These are phyloP conservation scores for Phengaris alcon DNA, from an alignment of 2,888 invertebrate genomes.

Conservation along the genomic window DNA sequence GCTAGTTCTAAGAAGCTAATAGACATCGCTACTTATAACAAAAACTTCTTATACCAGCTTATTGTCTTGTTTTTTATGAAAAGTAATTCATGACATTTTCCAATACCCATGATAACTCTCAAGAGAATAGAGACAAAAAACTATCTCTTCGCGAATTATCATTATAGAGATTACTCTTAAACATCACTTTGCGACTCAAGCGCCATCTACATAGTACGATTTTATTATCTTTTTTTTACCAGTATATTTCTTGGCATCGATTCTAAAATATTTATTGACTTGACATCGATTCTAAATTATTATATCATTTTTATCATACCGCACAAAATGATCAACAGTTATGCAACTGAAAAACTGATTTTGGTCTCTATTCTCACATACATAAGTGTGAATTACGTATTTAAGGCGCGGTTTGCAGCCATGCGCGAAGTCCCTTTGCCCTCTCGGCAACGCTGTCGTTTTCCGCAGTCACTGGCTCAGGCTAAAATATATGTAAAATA, in stretches of 20 bases:
- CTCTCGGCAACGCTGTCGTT: slow-evolving; percentile 64
- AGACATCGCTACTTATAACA: no score
- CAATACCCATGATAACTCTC: background rate
- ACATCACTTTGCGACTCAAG: background rate
- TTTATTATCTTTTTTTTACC: no score
- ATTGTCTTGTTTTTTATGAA: background rate
- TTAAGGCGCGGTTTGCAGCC: slow-evolving; percentile 69
- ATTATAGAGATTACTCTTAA: no score
- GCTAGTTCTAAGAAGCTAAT: no score
- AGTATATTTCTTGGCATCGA: no score
- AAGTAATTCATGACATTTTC: background rate
- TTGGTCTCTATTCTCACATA: background rate
- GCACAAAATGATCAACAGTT: no score
- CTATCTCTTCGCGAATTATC: no score
- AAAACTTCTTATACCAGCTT: background rate
- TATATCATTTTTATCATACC: no score
- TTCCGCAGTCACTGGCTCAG: slow-evolving; percentile 60
- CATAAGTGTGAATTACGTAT: slow-evolving; percentile 10
- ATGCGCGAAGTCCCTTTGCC: slow-evolving; percentile 66
- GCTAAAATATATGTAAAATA: slow-evolving; percentile 45
- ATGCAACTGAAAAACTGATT: no score
- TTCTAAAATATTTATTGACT: no score
- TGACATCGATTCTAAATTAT: no score
- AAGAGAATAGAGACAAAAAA: background rate
- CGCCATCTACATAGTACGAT: background rate